Conservation (phyloP, 2,113 vertebrate species). For the Cyprinodon variegatus region DNA sequence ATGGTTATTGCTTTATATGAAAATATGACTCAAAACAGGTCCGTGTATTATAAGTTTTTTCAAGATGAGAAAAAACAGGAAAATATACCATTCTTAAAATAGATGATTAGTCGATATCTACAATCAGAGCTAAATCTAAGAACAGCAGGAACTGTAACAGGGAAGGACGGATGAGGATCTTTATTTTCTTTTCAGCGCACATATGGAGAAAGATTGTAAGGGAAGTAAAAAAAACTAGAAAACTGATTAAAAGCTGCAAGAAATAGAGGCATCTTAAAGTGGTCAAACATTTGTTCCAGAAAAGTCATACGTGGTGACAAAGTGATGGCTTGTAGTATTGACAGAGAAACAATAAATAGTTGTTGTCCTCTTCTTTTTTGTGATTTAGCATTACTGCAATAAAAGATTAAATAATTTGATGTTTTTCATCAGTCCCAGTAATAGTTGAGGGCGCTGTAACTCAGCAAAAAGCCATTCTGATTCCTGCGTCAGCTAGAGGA, state of each 20-base stretch:
- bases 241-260: neutral
- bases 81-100: neutral
- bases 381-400: neutral
- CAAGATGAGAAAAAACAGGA: neutral
- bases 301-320: neutral
- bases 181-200: neutral
- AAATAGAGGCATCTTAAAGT: neutral
- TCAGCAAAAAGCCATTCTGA: slow-evolving; percentile 50
- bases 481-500: slow-evolving; percentile 40
- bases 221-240: neutral
- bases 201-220: neutral
- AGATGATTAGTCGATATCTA: neutral
- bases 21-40: neutral
- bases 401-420: neutral
- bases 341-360: neutral
- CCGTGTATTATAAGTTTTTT: neutral
- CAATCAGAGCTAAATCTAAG: neutral
- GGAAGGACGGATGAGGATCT: neutral
- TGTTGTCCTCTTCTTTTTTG: neutral
- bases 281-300: neutral
- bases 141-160: neutral
- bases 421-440: neutral
- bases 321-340: neutral
- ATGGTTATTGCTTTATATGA: neutral
- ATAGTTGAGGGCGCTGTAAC: neutral